Percentiles rank a stretch among this genome's conserved stretches.
Evolutionary conservation across 92 coral and sea anemone species (phyloP).

Genomic region (Siderastrea radians): DNA sequence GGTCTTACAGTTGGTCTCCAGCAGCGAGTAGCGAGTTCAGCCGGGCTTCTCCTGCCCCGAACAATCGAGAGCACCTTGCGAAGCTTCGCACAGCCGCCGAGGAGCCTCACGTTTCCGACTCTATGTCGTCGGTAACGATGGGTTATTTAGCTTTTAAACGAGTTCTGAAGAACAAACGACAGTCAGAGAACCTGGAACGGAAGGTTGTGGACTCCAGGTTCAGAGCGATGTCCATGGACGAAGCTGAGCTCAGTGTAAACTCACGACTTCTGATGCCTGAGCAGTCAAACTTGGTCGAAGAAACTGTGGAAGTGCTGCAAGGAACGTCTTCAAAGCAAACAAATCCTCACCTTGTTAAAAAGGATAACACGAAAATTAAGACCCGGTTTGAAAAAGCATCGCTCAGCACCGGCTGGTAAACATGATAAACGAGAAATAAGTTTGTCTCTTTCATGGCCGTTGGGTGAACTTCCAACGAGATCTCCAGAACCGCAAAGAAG

Average conservation of each 20-base stretch:
- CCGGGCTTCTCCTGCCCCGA: background rate
- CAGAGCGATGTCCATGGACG: slow-evolving; percentile 9
- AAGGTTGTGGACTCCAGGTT: background rate
- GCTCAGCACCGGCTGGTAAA: too few relatives aligned
- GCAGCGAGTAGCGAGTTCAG: background rate
- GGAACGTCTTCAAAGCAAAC: background rate
- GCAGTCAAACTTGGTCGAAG: background rate
- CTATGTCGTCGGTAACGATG: slow-evolving; percentile 66
- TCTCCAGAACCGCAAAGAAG: too few relatives aligned
- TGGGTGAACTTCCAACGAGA: too few relatives aligned
- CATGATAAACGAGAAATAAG: too few relatives aligned
- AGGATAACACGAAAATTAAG: too few relatives aligned
- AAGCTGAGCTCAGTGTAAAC: slow-evolving; percentile 10
- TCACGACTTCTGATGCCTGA: background rate
- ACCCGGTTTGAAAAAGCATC: too few relatives aligned
- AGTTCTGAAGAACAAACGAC: slow-evolving; percentile 41
- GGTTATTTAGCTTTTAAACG: slow-evolving; percentile 67
- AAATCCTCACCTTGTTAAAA: too few relatives aligned
- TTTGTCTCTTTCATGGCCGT: too few relatives aligned
- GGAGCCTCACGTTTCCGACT: slow-evolving; percentile 46
- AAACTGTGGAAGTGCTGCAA: background rate
- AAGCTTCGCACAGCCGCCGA: slow-evolving; percentile 25
- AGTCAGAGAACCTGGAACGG: slow-evolving; percentile 12
- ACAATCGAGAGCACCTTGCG: slow-evolving; percentile 8
- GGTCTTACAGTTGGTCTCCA: slow-evolving; percentile 2